A percentile compares a stretch with the other conserved stretches of the same genome.
These are phyloP conservation scores for Smittia sp. DNA, from an alignment of 2,888 invertebrate genomes.

Conservation along the genomic window DNA sequence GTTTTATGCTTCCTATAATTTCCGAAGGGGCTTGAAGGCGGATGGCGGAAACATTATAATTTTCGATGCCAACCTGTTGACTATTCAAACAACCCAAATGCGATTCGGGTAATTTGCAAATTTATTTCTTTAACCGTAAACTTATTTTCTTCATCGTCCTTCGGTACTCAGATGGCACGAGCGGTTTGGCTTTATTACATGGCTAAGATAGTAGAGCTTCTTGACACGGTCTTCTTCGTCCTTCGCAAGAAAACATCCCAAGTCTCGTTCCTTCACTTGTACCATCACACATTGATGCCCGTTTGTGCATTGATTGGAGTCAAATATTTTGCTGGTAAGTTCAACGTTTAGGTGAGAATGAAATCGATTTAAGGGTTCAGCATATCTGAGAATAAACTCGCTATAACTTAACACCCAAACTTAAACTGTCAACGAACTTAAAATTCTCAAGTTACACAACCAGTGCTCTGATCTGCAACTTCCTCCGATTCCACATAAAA, in stretches of 20 bases:
- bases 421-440: too few relatives aligned
- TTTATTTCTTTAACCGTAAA: background rate
- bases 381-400: too few relatives aligned
- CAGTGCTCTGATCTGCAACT: too few relatives aligned
- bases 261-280: constrained; percentile 79
- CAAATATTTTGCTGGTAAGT: constrained; percentile 65
- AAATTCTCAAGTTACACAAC: too few relatives aligned
- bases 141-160: constrained; percentile 6
- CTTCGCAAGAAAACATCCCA: constrained; percentile 78
- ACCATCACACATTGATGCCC: constrained; percentile 76
- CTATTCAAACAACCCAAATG: constrained; percentile 60
- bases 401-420: too few relatives aligned
- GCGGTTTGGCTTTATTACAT: constrained; percentile 55
- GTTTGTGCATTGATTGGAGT: constrained; percentile 65
- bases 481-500: constrained; percentile 42
- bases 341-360: too few relatives aligned
- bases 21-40: constrained; percentile 57
- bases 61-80: constrained; percentile 70
- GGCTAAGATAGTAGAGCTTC: constrained; percentile 52
- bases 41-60: constrained; percentile 63
- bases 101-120: constrained; percentile 55
- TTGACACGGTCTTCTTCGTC: constrained; percentile 71
- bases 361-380: too few relatives aligned
- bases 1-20: constrained; percentile 24
- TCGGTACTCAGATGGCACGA: constrained; percentile 50